Evolutionary conservation across 2,113 vertebrate species (phyloP).

Genomic region (Labeo catla): DNA sequence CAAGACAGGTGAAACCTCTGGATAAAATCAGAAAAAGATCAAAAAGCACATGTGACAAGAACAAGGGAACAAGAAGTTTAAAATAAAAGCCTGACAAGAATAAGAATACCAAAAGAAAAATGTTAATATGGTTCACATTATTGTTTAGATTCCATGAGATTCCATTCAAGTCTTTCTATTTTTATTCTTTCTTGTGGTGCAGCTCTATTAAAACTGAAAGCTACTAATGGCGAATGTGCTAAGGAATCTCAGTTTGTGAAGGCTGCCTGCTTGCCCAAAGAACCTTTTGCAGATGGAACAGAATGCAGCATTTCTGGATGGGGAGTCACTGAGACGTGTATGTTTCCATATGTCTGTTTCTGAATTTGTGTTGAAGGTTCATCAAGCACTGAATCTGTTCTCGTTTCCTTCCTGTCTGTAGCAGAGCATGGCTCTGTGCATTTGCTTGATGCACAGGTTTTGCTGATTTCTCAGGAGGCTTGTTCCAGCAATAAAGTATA

Average conservation of each 20-base stretch:
- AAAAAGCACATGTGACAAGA: background rate
- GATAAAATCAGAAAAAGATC: background rate
- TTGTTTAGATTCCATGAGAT: too few relatives aligned
- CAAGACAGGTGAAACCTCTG: background rate
- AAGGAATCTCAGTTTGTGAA: conserved; percentile 88
- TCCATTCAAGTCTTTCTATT: background rate
- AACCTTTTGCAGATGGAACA: conserved; percentile 74
- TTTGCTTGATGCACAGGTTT: conserved; percentile 86
- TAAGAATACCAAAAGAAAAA: background rate
- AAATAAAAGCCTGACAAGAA: background rate
- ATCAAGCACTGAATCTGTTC: background rate
- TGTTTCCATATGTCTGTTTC: conserved; percentile 44
- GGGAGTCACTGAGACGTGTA: conserved; percentile 85
- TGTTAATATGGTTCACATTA: background rate
- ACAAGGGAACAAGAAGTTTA: background rate
- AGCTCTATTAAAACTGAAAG: conserved; percentile 86
- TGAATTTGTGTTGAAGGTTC: conserved; percentile 1
- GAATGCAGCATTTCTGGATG: conserved; percentile 92
- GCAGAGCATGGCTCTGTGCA: conserved; percentile 68
- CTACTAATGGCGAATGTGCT: conserved; percentile 82
- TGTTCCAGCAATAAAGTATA: conserved; percentile 79
- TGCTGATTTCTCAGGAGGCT: conserved; percentile 79
- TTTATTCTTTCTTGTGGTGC: background rate
- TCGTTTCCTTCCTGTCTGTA: conserved; percentile 46
- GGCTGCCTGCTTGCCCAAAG: conserved; percentile 80